Conservation (phyloP, 2,888 invertebrate genomes). For the Silvanus unidentatus region DNA sequence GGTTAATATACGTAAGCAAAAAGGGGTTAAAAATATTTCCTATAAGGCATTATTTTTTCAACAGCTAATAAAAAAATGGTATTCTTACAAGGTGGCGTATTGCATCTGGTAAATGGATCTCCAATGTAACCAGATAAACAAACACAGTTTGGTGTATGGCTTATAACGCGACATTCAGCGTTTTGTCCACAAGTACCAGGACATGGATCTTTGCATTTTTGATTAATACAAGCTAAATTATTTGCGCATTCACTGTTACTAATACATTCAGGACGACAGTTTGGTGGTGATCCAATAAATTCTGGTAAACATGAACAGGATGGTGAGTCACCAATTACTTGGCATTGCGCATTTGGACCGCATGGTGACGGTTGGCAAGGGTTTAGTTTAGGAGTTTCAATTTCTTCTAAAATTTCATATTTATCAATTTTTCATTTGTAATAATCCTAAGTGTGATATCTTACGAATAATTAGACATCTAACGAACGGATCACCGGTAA, state of each 20-base stretch:
- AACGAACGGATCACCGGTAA: conserved; percentile 61
- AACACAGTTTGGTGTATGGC: conserved; percentile 64
- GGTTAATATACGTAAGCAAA: neutral
- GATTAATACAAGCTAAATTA: conserved; percentile 65
- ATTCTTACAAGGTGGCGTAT: conserved; percentile 3
- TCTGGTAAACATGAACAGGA: conserved; percentile 58
- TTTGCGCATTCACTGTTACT: conserved; percentile 65
- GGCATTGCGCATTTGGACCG: conserved; percentile 60
- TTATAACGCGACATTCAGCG: conserved; percentile 66
- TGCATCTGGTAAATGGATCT: conserved; percentile 63
- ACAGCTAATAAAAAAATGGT: neutral
- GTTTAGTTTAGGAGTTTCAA: conserved; percentile 36
- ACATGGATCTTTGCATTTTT: conserved; percentile 73
- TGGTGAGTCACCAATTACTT: conserved; percentile 49
- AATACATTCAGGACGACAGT: conserved; percentile 69
- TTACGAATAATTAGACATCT: conserved; percentile 55
- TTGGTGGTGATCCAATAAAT: conserved; percentile 61
- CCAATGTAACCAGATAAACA: conserved; percentile 55
- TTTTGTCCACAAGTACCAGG: conserved; percentile 67
- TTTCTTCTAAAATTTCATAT: conserved; percentile 24
- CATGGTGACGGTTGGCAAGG: conserved; percentile 69
- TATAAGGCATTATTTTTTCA: too few relatives aligned
- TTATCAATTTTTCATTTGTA: too few relatives aligned
- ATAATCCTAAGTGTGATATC: conserved; percentile 4
- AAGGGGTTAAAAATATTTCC: neutral